Evolutionary conservation across 1,140 invertebrate species (phyloP).

Genomic region (Drosophila micromelanica): DNA sequence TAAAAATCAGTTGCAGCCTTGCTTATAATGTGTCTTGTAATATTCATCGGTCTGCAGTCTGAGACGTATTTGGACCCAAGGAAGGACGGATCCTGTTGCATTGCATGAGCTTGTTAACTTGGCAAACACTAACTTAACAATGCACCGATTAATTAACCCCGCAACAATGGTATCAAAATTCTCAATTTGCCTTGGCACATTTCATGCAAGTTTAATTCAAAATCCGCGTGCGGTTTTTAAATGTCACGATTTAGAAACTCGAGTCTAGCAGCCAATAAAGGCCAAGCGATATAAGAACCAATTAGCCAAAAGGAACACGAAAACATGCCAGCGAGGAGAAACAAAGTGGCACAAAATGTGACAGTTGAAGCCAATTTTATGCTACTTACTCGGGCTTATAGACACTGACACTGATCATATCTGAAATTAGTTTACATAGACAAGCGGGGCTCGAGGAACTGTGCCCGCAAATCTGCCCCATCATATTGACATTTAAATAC

Average conservation of each 20-base stretch:
- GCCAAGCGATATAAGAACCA: background rate
- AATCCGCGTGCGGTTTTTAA: conserved; percentile 1
- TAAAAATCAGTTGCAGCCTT: too few species aligned
- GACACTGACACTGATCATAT: conserved; percentile 41
- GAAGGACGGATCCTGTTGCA: background rate
- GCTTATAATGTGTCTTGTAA: too few species aligned
- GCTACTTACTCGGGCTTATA: background rate
- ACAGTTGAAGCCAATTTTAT: conserved; percentile 1
- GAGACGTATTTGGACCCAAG: too few species aligned
- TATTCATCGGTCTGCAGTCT: too few species aligned
- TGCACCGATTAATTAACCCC: conserved; percentile 11
- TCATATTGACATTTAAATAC: too few species aligned
- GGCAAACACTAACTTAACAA: conserved; percentile 6
- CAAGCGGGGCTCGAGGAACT: too few species aligned
- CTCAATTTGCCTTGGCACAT: conserved; percentile 12
- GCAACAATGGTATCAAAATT: conserved; percentile 3
- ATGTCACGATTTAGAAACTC: background rate
- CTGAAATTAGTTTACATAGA: conserved; percentile 46
- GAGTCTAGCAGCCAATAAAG: background rate
- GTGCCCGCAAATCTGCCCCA: too few species aligned
- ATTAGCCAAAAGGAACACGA: background rate
- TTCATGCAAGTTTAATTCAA: conserved; percentile 15
- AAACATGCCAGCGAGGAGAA: background rate
- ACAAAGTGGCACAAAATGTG: background rate
- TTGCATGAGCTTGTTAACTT: background rate